These are phyloP conservation scores for Danionella dracula DNA, from an alignment of 2,797 vertebrate species.

Conservation along the genomic window DNA sequence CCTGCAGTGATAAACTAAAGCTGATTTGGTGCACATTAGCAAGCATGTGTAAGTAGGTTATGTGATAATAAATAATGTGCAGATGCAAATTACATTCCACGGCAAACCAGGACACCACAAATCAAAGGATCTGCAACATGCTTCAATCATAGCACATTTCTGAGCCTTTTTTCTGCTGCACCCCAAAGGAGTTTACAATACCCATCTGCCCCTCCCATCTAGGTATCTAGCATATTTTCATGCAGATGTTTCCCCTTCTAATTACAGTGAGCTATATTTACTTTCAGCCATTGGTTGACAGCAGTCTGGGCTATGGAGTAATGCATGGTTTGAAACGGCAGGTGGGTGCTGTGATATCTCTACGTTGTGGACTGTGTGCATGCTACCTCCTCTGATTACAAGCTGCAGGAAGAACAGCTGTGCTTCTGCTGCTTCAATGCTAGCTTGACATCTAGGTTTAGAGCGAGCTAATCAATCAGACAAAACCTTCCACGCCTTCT, in stretches of 20 bases:
- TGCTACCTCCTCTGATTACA: slow-evolving; percentile 41
- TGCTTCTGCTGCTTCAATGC: slow-evolving; percentile 30
- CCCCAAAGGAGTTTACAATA: not conserved
- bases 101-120: not conserved
- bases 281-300: slow-evolving; percentile 10
- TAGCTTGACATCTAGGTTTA: slow-evolving; percentile 29
- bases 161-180: not conserved
- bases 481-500: not conserved
- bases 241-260: slow-evolving; percentile 21
- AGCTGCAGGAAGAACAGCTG: slow-evolving; percentile 44
- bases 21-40: not conserved
- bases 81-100: slow-evolving; percentile 4
- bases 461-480: slow-evolving; percentile 39
- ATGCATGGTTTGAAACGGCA: slow-evolving; percentile 17
- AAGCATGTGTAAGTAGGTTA: not conserved
- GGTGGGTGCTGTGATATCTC: slow-evolving; percentile 14
- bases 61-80: slow-evolving; percentile 8
- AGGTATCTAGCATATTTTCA: slow-evolving; percentile 15
- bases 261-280: slow-evolving; percentile 31
- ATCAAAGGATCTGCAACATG: not conserved
- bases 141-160: not conserved
- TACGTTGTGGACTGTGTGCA: slow-evolving; percentile 11
- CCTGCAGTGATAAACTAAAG: not conserved
- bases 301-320: slow-evolving; percentile 18
- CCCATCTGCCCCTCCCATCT: not conserved